Evolutionary conservation across 2,888 invertebrate genomes (phyloP), one percentile per base, ranked within the genome.

Genomic region (Cephus runcator): DNA sequence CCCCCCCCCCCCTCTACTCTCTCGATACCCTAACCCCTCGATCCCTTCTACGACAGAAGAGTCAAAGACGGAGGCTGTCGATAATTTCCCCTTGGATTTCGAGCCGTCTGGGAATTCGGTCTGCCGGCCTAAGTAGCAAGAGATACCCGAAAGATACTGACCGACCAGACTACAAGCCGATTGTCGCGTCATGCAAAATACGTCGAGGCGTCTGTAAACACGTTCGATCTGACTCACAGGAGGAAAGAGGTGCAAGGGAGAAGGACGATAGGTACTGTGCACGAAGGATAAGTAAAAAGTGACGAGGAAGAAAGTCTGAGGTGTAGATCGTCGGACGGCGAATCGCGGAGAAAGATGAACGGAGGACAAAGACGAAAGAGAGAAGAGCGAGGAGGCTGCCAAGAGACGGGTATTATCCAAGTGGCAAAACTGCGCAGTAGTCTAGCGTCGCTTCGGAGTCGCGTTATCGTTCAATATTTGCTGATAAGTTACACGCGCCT

Each of bases 401-500:
- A 69, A 30, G 69, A 69, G 73, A 76, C 69, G 74, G 69, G 75
- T 73, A 75, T 73, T 77, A 73, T 73, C 75, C 69, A 73, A 75
- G 76, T 75, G 76, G 75, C 73, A 76, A 75, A 79, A 82, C 78
- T 82, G 80, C 80, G 82, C 77, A 80, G 83, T 80, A 78, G 80
- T 31, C 79, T 80, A 77, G 77, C 80, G 81, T 83, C 40, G 40
- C 40, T 40, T 6, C 40, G 40, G 2, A 40, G 78, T 79, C 77
- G 76, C 80, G 81, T 84, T 83, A 85, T 85, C 84, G 80, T 81
- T 81, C 81, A 83, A 83, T 83, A 85, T 83, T 85, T 79, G 78
- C 83, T 80, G 80, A 82, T 80, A 80, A 82, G 69, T 69, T 15
- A 69, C 69, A 15, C 11, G 69, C 69, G 69, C n/a, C 69, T 69